Conservation (phyloP, 2,888 invertebrate genomes). For the Mesorhabditis spiculigera region DNA sequence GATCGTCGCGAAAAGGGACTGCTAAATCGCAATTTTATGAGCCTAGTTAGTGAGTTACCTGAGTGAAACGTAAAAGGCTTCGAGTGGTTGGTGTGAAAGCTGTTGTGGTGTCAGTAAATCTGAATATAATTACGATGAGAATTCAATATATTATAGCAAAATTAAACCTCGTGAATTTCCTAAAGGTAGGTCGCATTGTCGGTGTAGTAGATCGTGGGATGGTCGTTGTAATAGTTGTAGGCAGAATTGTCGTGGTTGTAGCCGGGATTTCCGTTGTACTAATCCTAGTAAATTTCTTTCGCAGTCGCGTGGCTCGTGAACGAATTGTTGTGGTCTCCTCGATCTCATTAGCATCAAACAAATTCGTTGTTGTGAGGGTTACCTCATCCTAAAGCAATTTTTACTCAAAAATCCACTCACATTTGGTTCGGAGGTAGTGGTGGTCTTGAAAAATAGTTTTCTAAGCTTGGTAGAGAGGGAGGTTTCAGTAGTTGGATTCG, state of each 20-base stretch:
- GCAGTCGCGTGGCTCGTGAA: no score
- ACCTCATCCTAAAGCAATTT: no score
- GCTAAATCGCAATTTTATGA: background rate
- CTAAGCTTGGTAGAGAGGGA: no score
- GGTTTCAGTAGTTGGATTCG: no score
- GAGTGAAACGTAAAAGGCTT: background rate
- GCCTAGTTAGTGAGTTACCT: no score
- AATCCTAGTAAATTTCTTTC: background rate
- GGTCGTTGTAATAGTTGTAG: background rate
- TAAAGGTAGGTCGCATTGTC: background rate
- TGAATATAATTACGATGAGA: background rate
- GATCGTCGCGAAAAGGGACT: background rate
- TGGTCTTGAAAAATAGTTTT: no score
- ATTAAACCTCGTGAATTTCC: background rate
- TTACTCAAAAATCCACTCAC: no score
- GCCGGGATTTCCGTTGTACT: background rate
- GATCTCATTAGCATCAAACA: no score
- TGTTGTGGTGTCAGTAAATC: background rate
- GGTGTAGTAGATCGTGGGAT: background rate
- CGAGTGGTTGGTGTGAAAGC: background rate
- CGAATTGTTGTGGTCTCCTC: no score
- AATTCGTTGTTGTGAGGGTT: no score
- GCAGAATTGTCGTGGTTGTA: background rate
- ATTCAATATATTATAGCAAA: no score
- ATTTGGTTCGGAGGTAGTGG: no score